phyloP scores from a whole-genome alignment of 2,113 vertebrate genomes.

The Dipodomys stephensi region DNA sequence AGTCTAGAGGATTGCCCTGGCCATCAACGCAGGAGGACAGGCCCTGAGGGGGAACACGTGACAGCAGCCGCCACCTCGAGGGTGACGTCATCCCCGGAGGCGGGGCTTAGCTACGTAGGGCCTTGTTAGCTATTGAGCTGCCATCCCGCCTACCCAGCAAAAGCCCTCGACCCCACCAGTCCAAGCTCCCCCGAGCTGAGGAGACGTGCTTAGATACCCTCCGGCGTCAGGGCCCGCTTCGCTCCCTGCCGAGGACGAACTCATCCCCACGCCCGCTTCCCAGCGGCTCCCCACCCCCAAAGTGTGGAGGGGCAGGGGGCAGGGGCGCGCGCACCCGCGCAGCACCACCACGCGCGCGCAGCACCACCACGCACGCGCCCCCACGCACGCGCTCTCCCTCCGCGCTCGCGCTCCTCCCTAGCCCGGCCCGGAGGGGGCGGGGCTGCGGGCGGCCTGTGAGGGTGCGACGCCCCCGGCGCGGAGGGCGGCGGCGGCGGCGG shows the following conservation, averaged over 20 bases:
- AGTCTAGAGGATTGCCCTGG: neutral
- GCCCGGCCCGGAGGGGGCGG: conserved; percentile 74
- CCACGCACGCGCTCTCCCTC: conserved; percentile 78
- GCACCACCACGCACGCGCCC: conserved; percentile 49
- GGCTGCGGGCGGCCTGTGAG: conserved; percentile 75
- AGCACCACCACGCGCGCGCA: conserved; percentile 32
- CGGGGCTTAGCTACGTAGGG: conserved; percentile 52
- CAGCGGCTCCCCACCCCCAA: conserved; percentile 50
- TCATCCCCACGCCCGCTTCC: neutral
- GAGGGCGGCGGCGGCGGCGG: conserved; percentile 34
- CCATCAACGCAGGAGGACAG: conserved; percentile 43
- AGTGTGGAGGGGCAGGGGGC: conserved; percentile 63
- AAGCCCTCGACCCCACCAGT: neutral
- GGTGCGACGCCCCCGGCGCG: conserved; percentile 77
- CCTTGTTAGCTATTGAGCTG: conserved; percentile 36
- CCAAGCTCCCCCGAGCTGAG: neutral
- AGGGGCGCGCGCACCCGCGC: conserved; percentile 65
- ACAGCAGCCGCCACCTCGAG: conserved; percentile 69
- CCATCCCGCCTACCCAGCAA: neutral
- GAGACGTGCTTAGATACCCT: conserved; percentile 32
- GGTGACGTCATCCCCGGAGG: conserved; percentile 76
- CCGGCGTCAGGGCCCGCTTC: neutral
- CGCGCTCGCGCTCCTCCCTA: conserved; percentile 73
- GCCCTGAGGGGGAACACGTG: conserved; percentile 74
- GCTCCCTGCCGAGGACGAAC: rapidly evolving